A percentile compares a stretch with the other conserved stretches of the same genome.
These are phyloP conservation scores for Sorex fumeus DNA, from an alignment of 2,113 vertebrate species.

Conservation along the genomic window DNA sequence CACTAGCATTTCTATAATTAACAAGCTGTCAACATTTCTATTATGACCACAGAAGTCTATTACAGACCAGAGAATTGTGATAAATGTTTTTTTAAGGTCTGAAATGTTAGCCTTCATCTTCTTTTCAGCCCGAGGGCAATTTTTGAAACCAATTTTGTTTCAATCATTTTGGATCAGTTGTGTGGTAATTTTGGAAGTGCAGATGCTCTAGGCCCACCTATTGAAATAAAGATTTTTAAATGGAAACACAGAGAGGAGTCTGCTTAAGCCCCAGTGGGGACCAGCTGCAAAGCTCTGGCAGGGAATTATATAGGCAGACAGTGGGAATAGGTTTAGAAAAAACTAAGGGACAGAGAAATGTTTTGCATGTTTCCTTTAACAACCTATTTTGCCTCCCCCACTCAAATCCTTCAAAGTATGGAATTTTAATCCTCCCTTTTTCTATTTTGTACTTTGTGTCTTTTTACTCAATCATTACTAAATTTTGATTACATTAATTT, in stretches of 20 bases:
- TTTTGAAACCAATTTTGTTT: slow-evolving; percentile 87
- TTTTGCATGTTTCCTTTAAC: slow-evolving; percentile 59
- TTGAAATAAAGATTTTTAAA: slow-evolving; percentile 87
- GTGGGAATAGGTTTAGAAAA: slow-evolving; percentile 67
- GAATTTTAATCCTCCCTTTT: slow-evolving; percentile 48
- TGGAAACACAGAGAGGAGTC: slow-evolving; percentile 85
- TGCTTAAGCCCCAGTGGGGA: slow-evolving; percentile 81
- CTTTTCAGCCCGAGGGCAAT: slow-evolving; percentile 85
- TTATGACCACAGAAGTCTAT: slow-evolving; percentile 82
- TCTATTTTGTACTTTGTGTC: slow-evolving; percentile 24
- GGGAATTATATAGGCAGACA: slow-evolving; percentile 77
- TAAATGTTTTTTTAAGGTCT: slow-evolving; percentile 85
- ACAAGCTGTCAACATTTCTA: slow-evolving; percentile 84
- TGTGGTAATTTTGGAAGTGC: slow-evolving; percentile 85
- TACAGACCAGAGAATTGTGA: slow-evolving; percentile 82
- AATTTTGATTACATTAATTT: slow-evolving; percentile 57
- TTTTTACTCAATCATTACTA: slow-evolving; percentile 50
- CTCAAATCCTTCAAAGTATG: slow-evolving; percentile 35
- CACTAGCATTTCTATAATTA: slow-evolving; percentile 82
- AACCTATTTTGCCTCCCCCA: not conserved
- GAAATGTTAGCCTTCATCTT: slow-evolving; percentile 85
- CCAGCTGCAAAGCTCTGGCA: slow-evolving; percentile 83
- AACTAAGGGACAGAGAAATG: slow-evolving; percentile 64
- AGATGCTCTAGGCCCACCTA: slow-evolving; percentile 84
- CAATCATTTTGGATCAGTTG: slow-evolving; percentile 87